Percentiles rank a stretch among this genome's conserved stretches.
These are phyloP conservation scores for Eurosta solidaginis DNA, from an alignment of 1,140 invertebrate species.

Conservation along the genomic window DNA sequence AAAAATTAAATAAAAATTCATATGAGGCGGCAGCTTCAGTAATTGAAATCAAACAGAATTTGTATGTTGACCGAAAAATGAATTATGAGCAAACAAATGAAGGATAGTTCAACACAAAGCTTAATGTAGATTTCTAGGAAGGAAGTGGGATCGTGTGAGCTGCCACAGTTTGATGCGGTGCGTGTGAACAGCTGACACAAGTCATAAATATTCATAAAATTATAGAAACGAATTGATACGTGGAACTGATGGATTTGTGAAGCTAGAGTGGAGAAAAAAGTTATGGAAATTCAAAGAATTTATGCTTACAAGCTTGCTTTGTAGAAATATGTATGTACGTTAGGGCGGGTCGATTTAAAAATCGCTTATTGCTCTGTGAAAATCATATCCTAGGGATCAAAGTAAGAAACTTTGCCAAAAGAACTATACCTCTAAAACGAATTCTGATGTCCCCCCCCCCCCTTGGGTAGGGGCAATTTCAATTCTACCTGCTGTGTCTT, in stretches of 20 bases:
- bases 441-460: no score
- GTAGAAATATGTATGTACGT: no score
- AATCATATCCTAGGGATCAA: no score
- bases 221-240: not conserved
- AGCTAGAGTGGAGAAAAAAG: not conserved
- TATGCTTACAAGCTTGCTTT: no score
- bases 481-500: no score
- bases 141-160: not conserved
- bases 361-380: no score
- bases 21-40: not conserved
- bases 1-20: not conserved
- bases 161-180: not conserved
- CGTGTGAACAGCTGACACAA: not conserved
- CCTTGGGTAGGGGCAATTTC: no score
- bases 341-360: no score
- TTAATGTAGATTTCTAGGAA: not conserved
- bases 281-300: not conserved
- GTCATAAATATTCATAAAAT: constrained; percentile 22
- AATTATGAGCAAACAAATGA: not conserved
- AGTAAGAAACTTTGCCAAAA: no score
- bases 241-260: constrained; percentile 10
- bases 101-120: not conserved
- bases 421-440: no score
- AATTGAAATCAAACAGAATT: constrained; percentile 25
- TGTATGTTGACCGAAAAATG: not conserved